Percentiles rank a stretch among this genome's conserved stretches.
Conservation (phyloP, 2,113 vertebrate species). For the Anarhynchus alexandrinus region DNA sequence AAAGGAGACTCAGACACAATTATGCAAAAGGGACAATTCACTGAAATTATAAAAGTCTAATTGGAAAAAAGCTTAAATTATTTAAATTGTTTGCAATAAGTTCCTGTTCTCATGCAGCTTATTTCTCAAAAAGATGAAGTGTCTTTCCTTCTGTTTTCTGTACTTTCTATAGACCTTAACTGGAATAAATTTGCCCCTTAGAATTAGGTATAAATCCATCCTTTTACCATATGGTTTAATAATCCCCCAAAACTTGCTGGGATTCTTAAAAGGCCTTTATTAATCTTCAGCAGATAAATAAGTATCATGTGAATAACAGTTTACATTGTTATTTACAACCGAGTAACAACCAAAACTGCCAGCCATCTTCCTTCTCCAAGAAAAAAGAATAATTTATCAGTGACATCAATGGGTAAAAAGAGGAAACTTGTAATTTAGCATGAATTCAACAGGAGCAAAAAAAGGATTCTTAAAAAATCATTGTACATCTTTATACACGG, state of each 20-base stretch:
- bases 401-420: not conserved
- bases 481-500: not conserved
- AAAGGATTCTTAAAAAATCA: not conserved
- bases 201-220: not conserved
- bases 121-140: not conserved
- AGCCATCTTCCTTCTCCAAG: not conserved
- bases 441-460: not conserved
- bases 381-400: not conserved
- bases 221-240: not conserved
- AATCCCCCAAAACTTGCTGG: not conserved
- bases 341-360: not conserved
- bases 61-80: not conserved
- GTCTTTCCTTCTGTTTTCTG: not conserved
- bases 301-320: not conserved
- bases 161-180: not conserved
- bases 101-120: not conserved
- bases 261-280: not conserved
- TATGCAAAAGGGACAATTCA: not conserved
- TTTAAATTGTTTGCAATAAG: not conserved
- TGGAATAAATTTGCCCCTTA: not conserved
- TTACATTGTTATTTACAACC: not conserved
- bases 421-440: not conserved
- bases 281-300: not conserved
- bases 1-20: not conserved
- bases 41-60: not conserved